A percentile compares a stretch with the other conserved stretches of the same genome.
Evolutionary conservation across 2,113 vertebrate species (phyloP).

Genomic region (Haplochromis burtoni): DNA sequence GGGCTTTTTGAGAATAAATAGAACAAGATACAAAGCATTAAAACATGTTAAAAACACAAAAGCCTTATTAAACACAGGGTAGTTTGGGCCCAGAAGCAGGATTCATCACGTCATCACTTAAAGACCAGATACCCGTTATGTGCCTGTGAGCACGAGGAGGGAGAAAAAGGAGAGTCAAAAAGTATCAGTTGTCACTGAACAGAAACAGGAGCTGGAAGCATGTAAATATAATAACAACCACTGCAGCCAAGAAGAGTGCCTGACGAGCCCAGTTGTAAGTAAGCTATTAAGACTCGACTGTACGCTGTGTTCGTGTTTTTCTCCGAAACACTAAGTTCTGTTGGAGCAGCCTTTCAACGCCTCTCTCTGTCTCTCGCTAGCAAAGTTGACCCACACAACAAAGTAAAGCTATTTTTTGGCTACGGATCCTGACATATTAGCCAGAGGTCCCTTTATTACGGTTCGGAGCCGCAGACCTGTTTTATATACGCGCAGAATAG

Average conservation of each 20-base stretch:
- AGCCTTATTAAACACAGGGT: neutral
- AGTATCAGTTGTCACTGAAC: fast-evolving
- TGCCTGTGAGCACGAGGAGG: neutral
- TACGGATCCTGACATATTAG: neutral
- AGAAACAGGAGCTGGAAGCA: fast-evolving
- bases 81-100: fast-evolving
- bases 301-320: fast-evolving
- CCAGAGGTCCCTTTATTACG: neutral
- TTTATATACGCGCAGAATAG: fast-evolving
- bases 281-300: fast-evolving
- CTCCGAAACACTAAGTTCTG: fast-evolving
- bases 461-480: fast-evolving
- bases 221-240: neutral
- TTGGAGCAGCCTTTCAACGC: fast-evolving
- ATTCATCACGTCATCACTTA: neutral
- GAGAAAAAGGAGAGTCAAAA: neutral
- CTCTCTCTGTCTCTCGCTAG: fast-evolving
- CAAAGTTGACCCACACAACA: fast-evolving
- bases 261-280: fast-evolving
- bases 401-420: fast-evolving
- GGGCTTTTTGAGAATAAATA: neutral
- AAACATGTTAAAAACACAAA: neutral
- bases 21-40: neutral
- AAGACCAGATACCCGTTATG: fast-evolving
- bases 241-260: fast-evolving